Evolutionary conservation across 2,888 invertebrate genomes (phyloP).

Genomic region (Autographa gamma): DNA sequence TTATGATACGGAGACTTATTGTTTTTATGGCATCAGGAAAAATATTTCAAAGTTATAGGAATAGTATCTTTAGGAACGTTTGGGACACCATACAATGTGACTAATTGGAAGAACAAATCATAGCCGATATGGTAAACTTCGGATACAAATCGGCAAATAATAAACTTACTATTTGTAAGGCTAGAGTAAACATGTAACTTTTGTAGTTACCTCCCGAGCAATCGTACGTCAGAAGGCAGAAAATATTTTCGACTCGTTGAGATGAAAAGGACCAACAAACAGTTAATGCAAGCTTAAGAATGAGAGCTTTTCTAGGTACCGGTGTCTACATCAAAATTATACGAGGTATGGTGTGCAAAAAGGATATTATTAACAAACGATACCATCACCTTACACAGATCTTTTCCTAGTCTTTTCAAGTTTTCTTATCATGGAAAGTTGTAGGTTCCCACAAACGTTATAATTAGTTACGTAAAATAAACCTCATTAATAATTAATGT

Average conservation of each 20-base stretch:
- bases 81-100: not conserved
- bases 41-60: not conserved
- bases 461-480: slow-evolving; percentile 36
- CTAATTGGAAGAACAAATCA: not conserved
- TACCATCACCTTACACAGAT: slow-evolving; percentile 31
- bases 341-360: not conserved
- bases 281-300: no score
- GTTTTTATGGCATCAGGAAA: not conserved
- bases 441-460: slow-evolving; percentile 38
- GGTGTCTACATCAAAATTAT: not conserved
- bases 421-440: slow-evolving; percentile 53
- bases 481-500: slow-evolving; percentile 33
- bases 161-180: no score
- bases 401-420: slow-evolving; percentile 33
- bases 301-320: no score
- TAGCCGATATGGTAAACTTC: not conserved
- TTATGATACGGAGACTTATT: slow-evolving; percentile 8
- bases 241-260: no score
- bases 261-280: no score
- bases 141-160: not conserved
- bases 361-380: not conserved
- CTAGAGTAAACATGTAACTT: no score
- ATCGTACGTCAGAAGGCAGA: no score
- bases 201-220: no score
- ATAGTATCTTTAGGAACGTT: not conserved